phyloP scores from a whole-genome alignment of 2,888 invertebrate species.

The Myathropa florea region DNA sequence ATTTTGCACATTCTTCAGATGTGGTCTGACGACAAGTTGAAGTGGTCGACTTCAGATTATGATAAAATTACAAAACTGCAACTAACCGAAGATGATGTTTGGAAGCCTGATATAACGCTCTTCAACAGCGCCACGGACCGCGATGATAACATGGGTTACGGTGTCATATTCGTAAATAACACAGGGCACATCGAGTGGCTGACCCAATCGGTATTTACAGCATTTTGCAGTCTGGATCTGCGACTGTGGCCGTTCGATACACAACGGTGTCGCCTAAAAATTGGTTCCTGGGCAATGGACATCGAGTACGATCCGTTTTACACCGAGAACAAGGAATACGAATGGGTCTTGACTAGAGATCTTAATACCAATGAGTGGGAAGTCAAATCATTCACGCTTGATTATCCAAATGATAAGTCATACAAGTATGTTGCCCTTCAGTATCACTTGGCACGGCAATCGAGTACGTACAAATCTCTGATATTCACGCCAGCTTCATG shows the following conservation, averaged over 20 bases:
- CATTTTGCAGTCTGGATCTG: constrained; percentile 85
- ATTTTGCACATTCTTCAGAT: constrained; percentile 81
- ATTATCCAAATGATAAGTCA: constrained; percentile 67
- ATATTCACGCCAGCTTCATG: constrained; percentile 85
- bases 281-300: constrained; percentile 88
- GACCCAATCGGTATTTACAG: constrained; percentile 85
- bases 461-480: constrained; percentile 84
- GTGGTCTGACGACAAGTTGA: constrained; percentile 89
- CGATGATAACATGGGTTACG: constrained; percentile 81
- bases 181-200: constrained; percentile 85
- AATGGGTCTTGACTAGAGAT: constrained; percentile 35
- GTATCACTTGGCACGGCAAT: constrained; percentile 81
- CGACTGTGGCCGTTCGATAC: constrained; percentile 88
- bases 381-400: constrained; percentile 78
- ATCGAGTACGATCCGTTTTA: not conserved
- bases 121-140: constrained; percentile 86
- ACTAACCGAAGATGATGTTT: constrained; percentile 87
- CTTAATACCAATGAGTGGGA: constrained; percentile 77
- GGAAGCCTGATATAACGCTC: constrained; percentile 87
- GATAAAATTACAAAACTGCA: constrained; percentile 84
- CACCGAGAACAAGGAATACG: not conserved
- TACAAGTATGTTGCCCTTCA: constrained; percentile 76
- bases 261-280: constrained; percentile 85
- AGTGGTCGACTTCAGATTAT: constrained; percentile 87
- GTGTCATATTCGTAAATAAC: constrained; percentile 67